Conservation (phyloP, 2,797 vertebrate genomes). For the Tragelaphus eurycerus region DNA sequence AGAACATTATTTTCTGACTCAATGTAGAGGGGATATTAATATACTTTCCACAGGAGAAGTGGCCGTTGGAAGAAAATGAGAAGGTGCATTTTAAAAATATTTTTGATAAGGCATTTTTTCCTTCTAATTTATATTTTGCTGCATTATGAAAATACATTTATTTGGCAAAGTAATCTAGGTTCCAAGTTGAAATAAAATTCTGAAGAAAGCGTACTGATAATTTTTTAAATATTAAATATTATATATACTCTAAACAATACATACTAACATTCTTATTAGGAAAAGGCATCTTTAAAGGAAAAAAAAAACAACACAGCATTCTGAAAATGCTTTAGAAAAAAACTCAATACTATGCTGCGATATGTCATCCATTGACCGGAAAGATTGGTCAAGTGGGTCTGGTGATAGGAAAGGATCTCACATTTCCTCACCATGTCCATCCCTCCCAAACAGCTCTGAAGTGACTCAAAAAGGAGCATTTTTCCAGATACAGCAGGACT, state of each 20-base stretch:
- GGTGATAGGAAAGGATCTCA: not conserved
- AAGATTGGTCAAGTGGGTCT: not conserved
- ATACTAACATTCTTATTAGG: conserved; percentile 67
- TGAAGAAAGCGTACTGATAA: conserved; percentile 56
- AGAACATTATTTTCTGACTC: not conserved
- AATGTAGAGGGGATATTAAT: not conserved
- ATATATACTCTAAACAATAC: conserved; percentile 71
- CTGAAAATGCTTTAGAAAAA: conserved; percentile 11
- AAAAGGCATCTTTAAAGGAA: not conserved
- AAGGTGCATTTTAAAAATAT: not conserved
- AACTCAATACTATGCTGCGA: not conserved
- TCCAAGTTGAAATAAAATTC: conserved; percentile 70
- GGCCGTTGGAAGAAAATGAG: not conserved
- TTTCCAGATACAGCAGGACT: not conserved
- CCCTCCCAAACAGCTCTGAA: not conserved
- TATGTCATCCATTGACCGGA: not conserved
- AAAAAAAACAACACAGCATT: not conserved
- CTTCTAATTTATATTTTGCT: conserved; percentile 75
- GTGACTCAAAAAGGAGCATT: not conserved
- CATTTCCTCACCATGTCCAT: not conserved
- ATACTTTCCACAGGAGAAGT: not conserved
- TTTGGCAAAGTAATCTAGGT: conserved; percentile 76
- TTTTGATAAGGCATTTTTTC: not conserved
- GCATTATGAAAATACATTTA: conserved; percentile 77
- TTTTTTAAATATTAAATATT: conserved; percentile 65